Evolutionary conservation across 2,797 vertebrate genomes (phyloP), one percentile per base, ranked within the genome.

Genomic region (Poeciliopsis turneri): DNA sequence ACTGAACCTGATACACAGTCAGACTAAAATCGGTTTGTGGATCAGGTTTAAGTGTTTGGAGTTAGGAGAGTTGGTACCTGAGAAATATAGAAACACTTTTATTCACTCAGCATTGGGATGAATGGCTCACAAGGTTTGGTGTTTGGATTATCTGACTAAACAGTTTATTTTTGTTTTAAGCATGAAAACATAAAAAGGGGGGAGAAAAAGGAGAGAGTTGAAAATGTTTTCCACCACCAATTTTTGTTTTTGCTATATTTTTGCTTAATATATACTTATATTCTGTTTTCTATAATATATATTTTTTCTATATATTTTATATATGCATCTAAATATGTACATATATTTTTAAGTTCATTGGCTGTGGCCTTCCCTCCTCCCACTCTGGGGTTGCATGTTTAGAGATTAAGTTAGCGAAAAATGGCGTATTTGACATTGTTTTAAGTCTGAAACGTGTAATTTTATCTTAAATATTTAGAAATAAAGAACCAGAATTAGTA

Each of bases 11-110:
- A 78, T 71, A 61, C n/a, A 87, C 82, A 79, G 7, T 79, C 76
- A 80, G 77, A 79, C 85, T 84, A 87, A 86, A 77, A 55, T 71
- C 23, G 39, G 43, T 71, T 84, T 47, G 80, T 66, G 66, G n/a
- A 80, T 76, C 69, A 74, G 28, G 45, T 72, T 73, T 39, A 73
- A 73, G 28, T 25, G 46, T 30, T 51, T 47, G 15, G 46, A 72
- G 45, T 30, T 0, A 2, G 28, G 70, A 72, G n/a, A 72, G 45
- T 15, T 15, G 2, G 36, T 74, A 16, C 49, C 72, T 28, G 69
- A 72, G 16, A 72, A 72, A 75, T 57, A 69, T 77, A 57, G 36
- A 68, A 20, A 68, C 5, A 36, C 20, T 68, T 68, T 23, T 39
- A 41, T 68, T 36, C 36, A 41, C 36, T 66, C 64, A 68, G 41